Evolutionary conservation across 2,113 vertebrate genomes (phyloP).

Genomic region (Semnornis frantzii): DNA sequence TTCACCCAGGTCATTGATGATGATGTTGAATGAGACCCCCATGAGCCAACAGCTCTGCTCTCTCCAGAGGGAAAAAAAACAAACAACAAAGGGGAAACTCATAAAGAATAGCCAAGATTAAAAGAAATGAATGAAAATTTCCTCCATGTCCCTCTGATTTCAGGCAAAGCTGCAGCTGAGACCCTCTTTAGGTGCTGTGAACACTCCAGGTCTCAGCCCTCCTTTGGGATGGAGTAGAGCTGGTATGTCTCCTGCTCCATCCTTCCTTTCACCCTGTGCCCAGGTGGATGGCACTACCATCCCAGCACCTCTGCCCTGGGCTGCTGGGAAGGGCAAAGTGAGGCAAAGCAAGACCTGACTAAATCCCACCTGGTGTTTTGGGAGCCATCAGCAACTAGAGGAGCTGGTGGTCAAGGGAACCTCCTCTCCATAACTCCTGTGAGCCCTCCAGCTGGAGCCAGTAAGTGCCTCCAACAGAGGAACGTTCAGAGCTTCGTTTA

Average conservation of each 20-base stretch:
- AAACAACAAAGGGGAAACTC: fast-evolving
- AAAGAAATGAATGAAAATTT: not conserved
- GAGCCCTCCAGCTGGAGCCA: not conserved
- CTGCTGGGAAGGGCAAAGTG: not conserved
- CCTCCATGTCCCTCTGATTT: not conserved
- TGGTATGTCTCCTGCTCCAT: not conserved
- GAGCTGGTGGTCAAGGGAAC: not conserved
- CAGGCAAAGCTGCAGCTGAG: not conserved
- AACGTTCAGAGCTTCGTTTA: not conserved
- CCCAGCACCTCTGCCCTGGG: too few relatives aligned
- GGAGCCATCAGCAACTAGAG: not conserved
- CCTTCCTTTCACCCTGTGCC: not conserved
- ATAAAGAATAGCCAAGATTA: not conserved
- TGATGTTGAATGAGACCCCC: too few relatives aligned
- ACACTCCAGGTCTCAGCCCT: not conserved
- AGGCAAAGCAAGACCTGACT: not conserved
- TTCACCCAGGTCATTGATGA: too few relatives aligned
- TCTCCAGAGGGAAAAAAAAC: not conserved
- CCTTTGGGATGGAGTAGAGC: not conserved
- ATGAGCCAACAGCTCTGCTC: not conserved
- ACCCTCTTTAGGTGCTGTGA: not conserved
- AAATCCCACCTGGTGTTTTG: not conserved
- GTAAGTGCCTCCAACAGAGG: not conserved
- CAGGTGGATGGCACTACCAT: too few relatives aligned
- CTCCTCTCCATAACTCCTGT: not conserved